A percentile compares a stretch with the other conserved stretches of the same genome.
These are phyloP conservation scores for Leptinotarsa tumamoca DNA, from an alignment of 2,888 invertebrate genomes.

Conservation along the genomic window DNA sequence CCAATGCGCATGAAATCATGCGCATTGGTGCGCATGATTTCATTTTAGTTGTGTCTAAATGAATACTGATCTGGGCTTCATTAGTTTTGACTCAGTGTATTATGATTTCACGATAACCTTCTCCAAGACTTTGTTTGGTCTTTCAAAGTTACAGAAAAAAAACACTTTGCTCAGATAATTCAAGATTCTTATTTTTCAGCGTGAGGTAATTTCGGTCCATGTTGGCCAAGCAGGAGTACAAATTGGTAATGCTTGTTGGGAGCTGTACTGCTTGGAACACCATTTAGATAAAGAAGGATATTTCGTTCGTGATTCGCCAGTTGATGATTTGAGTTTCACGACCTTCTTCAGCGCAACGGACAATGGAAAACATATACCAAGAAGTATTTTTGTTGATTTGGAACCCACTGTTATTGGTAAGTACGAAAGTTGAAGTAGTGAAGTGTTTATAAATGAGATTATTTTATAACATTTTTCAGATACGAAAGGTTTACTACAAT, in stretches of 20 bases:
- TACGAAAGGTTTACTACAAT: no score
- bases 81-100: no score
- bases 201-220: slow-evolving; percentile 89
- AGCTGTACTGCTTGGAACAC: slow-evolving; percentile 85
- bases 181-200: slow-evolving; percentile 67
- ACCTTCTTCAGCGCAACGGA: slow-evolving; percentile 87
- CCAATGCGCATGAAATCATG: no score
- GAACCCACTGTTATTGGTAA: slow-evolving; percentile 89
- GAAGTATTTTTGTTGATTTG: slow-evolving; percentile 88
- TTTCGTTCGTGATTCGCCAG: slow-evolving; percentile 67
- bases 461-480: no score
- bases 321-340: slow-evolving; percentile 70
- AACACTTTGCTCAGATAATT: no score
- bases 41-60: no score
- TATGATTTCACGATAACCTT: no score
- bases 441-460: neutral
- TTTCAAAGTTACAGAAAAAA: no score
- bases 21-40: no score
- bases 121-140: no score
- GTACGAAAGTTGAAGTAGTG: slow-evolving; percentile 35
- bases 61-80: no score
- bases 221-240: slow-evolving; percentile 89
- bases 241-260: slow-evolving; percentile 89
- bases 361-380: slow-evolving; percentile 88
- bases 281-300: slow-evolving; percentile 85